Evolutionary conservation across 2,797 vertebrate genomes (phyloP).

Genomic region (Gymnopithys bicolor): DNA sequence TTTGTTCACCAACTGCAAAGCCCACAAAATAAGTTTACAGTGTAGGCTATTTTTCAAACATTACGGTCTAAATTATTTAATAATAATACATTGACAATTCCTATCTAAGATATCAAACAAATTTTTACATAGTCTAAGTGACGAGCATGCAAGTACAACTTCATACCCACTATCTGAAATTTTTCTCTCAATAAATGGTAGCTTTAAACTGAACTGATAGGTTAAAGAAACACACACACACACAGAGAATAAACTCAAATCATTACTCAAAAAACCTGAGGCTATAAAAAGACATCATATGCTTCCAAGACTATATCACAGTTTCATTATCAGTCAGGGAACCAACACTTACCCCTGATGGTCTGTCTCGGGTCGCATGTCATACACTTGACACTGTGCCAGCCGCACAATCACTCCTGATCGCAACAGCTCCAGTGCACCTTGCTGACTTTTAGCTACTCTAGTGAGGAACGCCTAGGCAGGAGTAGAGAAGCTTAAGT

Average conservation of each 20-base stretch:
- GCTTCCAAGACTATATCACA: background rate
- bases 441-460: constrained; percentile 91
- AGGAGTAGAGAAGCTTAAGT: background rate
- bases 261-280: background rate
- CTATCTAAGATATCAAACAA: background rate
- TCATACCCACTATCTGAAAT: background rate
- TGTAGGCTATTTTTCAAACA: background rate
- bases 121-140: background rate
- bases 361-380: constrained; percentile 93
- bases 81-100: background rate
- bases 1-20: background rate
- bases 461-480: constrained; percentile 92
- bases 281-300: background rate
- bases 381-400: constrained; percentile 94
- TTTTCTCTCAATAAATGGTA: background rate
- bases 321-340: background rate
- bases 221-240: background rate
- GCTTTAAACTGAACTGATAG: background rate
- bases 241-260: background rate
- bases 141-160: background rate
- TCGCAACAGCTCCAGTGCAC: constrained; percentile 90
- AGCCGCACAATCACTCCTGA: constrained; percentile 92
- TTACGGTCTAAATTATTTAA: background rate
- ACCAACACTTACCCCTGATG: constrained; percentile 84
- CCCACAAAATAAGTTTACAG: background rate